Evolutionary conservation across 2,797 vertebrate species (phyloP), one percentile per base, ranked within the genome.

Genomic region (Lepus oiostolus): DNA sequence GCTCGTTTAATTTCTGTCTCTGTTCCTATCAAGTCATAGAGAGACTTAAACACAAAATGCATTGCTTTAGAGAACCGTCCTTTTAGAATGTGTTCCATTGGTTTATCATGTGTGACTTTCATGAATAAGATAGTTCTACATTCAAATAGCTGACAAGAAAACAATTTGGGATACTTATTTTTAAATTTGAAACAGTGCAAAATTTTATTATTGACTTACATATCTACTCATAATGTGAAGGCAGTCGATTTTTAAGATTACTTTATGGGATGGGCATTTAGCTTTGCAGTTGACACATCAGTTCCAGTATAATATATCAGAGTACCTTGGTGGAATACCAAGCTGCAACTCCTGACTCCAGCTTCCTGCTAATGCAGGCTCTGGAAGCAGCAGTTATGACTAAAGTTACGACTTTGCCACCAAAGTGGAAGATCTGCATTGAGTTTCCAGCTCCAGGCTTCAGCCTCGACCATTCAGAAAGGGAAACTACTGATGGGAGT

Each of bases 121-220:
- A 72, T 58, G 58, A 65, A 58, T 52, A 50, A 94, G 26, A 77
- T 72, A 38, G 2, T 88, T 63, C 16, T 47, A 54, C 1, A n/a
- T 92, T 90, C 65, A 60, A 62, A 47, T 77, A 35, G 7, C n/a
- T 76, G 11, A 71, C 10, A 54, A 79, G 8, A 79, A 70, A 63
- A 52, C 9, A 91, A 87, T 83, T 76, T 80, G 26, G 28, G 74
- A 72, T 80, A n/a, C 65, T 30, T 82, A 62, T 63, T 86, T 50
- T n/a, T 19, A 76, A 68, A 28, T 52, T 74, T 21, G 80, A 65
- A 75, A 47, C 13, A 14, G 6, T n/a, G 72, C 4, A 70, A 93
- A 84, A 88, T 50, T 88, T 11, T 67, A 28, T 85, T 67, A 77
- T n/a, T 32, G 19, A 68, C 7, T 72, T 88, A 28, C 63, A 71